These are phyloP conservation scores for Sciurus niger DNA, from an alignment of 2,113 vertebrate species.

Conservation along the genomic window DNA sequence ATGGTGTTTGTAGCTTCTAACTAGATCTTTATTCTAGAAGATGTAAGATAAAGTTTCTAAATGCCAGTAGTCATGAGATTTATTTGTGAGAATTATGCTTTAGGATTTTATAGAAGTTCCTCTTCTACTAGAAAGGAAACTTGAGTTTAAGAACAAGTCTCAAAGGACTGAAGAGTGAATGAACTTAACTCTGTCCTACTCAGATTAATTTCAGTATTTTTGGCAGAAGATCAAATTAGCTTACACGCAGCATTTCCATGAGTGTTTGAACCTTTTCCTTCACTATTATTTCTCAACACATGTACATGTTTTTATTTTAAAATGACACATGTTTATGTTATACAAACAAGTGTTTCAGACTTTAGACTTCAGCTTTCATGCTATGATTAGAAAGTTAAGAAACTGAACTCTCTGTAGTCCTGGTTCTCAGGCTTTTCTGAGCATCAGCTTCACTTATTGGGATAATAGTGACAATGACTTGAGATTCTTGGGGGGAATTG, in stretches of 20 bases:
- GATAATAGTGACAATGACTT: background rate
- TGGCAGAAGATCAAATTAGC: conserved; percentile 78
- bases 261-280: conserved; percentile 52
- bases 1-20: conserved; percentile 70
- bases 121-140: conserved; percentile 77
- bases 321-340: conserved; percentile 15
- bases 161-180: conserved; percentile 80
- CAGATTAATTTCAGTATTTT: conserved; percentile 73
- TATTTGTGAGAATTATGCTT: conserved; percentile 69
- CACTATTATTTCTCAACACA: conserved; percentile 57
- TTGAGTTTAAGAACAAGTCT: conserved; percentile 78
- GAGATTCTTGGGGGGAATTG: background rate
- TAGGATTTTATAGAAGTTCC: conserved; percentile 66
- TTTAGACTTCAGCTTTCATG: conserved; percentile 46
- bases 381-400: conserved; percentile 45
- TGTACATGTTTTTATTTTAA: conserved; percentile 19
- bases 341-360: conserved; percentile 21
- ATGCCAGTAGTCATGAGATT: conserved; percentile 61
- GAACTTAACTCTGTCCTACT: conserved; percentile 78
- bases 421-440: conserved; percentile 48
- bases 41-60: conserved; percentile 61
- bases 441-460: conserved; percentile 10
- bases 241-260: conserved; percentile 50
- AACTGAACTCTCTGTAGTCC: conserved; percentile 2
- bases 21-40: conserved; percentile 67